A percentile compares a stretch with the other conserved stretches of the same genome.
Evolutionary conservation across 2,888 invertebrate genomes (phyloP).

Genomic region (Eupeodes latifasciatus): DNA sequence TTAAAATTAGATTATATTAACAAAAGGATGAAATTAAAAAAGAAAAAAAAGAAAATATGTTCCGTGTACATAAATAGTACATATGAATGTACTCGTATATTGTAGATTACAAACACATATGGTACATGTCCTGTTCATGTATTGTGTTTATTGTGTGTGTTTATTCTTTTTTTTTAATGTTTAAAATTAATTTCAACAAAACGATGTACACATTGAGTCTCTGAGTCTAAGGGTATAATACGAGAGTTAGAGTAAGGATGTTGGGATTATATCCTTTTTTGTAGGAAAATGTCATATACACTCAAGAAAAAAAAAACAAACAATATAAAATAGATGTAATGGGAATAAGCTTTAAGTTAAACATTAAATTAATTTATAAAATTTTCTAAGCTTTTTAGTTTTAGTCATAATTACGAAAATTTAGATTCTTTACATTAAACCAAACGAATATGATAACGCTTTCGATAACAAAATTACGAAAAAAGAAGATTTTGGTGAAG

Average conservation of each 20-base stretch:
- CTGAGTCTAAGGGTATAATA: background rate
- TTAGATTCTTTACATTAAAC: too few species aligned
- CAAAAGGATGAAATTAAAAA: conserved; percentile 30
- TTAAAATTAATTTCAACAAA: conserved; percentile 28
- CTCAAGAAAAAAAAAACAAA: background rate
- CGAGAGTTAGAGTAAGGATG: background rate
- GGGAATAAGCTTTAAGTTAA: too few species aligned
- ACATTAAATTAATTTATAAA: too few species aligned
- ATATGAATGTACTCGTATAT: background rate
- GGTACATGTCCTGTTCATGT: background rate
- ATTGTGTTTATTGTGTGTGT: background rate
- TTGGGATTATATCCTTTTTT: background rate
- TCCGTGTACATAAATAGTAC: background rate
- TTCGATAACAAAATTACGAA: too few species aligned
- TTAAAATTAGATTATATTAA: conserved; percentile 46
- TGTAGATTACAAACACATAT: background rate
- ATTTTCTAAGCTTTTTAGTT: too few species aligned
- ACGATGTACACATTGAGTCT: background rate
- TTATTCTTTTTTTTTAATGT: conserved; percentile 8
- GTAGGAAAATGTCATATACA: background rate
- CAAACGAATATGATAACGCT: too few species aligned
- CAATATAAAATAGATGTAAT: background rate
- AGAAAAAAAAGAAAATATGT: conserved; percentile 3
- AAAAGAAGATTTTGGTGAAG: too few species aligned
- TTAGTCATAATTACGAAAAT: too few species aligned